These are phyloP conservation scores for Blastobasis adustella DNA, from an alignment of 2,888 invertebrate species.

Conservation along the genomic window DNA sequence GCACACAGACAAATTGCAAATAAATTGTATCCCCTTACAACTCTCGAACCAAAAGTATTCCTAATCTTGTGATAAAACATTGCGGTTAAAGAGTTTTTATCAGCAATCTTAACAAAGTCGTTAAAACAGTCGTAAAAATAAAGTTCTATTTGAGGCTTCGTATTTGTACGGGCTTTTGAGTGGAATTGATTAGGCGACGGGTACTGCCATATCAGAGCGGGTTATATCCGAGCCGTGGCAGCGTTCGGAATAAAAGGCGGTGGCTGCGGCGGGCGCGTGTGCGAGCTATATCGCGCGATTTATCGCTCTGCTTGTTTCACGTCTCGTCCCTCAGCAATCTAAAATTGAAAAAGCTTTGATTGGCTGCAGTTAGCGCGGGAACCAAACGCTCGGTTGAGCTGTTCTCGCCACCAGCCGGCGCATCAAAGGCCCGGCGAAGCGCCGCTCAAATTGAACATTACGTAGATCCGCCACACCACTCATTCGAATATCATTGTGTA, in stretches of 20 bases:
- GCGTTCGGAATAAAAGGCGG: constrained; percentile 12
- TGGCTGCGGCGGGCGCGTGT: constrained; percentile 14
- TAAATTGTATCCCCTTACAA: neutral
- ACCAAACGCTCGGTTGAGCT: constrained; percentile 37
- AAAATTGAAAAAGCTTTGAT: constrained; percentile 60
- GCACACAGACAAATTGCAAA: neutral
- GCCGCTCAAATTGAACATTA: constrained; percentile 36
- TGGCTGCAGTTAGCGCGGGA: constrained; percentile 43
- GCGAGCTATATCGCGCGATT: constrained; percentile 27
- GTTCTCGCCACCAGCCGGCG: constrained; percentile 20
- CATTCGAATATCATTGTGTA: constrained; percentile 2
- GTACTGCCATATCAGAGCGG: neutral
- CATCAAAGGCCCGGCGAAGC: constrained; percentile 41
- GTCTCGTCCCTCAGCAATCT: constrained; percentile 40
- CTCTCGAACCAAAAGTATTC: neutral
- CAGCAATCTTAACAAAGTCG: constrained; percentile 48
- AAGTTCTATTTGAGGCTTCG: constrained; percentile 45
- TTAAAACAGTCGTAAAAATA: constrained; percentile 54
- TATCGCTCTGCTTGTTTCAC: constrained; percentile 38
- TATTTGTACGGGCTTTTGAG: constrained; percentile 22
- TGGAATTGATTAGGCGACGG: constrained; percentile 1
- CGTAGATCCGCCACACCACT: constrained; percentile 15
- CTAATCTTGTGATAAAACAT: constrained; percentile 33
- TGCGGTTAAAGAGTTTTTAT: constrained; percentile 47
- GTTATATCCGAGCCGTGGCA: neutral